Evolutionary conservation across 1,140 invertebrate genomes (phyloP), one percentile per base, ranked within the genome.

Genomic region (Musca domestica): DNA sequence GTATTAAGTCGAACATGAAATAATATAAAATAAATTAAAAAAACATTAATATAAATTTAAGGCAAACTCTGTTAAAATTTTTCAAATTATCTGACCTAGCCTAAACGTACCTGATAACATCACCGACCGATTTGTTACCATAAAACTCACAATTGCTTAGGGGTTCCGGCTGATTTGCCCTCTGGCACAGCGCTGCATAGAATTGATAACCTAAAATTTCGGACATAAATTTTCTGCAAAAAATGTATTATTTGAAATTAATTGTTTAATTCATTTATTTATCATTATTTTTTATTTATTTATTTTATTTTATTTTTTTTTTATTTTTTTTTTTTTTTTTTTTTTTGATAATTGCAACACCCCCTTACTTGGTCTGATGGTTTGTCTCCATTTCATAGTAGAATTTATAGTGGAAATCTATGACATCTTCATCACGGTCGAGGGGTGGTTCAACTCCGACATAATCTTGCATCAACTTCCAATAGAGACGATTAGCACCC

Each of bases 131-230:
- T 30, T 52, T 34, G 17, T 34, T 54, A 9, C 20, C 20, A 22
- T 17, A 67, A 30, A 67, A 67, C 47, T 67, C 34, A 49, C 52
- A 67, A 27, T 67, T 46, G 12, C 27, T 2, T 20, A 67, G 47
- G 3, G 9, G 15, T 19, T 9, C 23, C 1, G 30, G 17, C 5
- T 48, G 7, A 2, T 41, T 41, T 58, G 15, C 19, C 3, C 17
- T 67, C 27, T 20, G n/a, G 20, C 52, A 58, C 14, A 67, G 34
- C 9, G 51, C 23, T 10, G 19, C 6, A 23, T 67, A 67, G 34
- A 67, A 48, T 58, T 67, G 51, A 61, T 67, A 67, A 20, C 52
- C 66, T 15, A 67, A 19, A 19, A 67, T 23, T 61, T 58, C 52
- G 7, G 27, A 41, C 1, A 61, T 19, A 22, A 67, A 67, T 61